Percentiles rank a stretch among this genome's conserved stretches.
Evolutionary conservation across 2,888 invertebrate genomes (phyloP).

Genomic region (Tigriopus californicus): DNA sequence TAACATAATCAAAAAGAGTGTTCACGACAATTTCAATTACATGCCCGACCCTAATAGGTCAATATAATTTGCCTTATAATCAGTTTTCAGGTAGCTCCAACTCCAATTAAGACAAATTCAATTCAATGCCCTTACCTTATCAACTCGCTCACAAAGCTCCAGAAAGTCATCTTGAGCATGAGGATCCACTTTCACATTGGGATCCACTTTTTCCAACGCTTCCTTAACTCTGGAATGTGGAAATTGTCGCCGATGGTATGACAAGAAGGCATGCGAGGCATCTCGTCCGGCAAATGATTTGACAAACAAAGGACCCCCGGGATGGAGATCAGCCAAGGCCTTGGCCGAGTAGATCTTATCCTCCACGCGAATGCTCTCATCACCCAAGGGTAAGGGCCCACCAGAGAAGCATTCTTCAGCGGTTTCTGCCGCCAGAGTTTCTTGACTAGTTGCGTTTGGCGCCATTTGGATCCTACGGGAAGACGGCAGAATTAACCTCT

Average conservation of each 20-base stretch:
- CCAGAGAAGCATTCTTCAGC: too few relatives aligned
- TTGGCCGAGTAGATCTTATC: slow-evolving; percentile 9
- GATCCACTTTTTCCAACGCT: neutral
- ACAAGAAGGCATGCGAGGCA: neutral
- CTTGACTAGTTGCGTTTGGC: too few relatives aligned
- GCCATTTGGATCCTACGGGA: too few relatives aligned
- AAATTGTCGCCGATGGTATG: slow-evolving; percentile 5
- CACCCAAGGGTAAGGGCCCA: neutral
- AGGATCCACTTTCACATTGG: neutral
- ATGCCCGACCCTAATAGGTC: too few relatives aligned
- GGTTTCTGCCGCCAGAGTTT: too few relatives aligned
- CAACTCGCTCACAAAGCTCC: neutral
- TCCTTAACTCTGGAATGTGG: neutral
- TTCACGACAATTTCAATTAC: too few relatives aligned
- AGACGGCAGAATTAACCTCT: too few relatives aligned
- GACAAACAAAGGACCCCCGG: slow-evolving; percentile 3
- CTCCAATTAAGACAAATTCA: too few relatives aligned
- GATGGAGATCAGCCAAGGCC: neutral
- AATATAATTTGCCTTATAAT: too few relatives aligned
- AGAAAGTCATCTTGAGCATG: neutral
- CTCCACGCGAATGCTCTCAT: slow-evolving; percentile 8
- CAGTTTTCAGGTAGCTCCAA: too few relatives aligned
- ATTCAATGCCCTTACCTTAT: neutral
- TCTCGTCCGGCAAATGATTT: slow-evolving; percentile 3
- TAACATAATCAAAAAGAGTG: too few relatives aligned